Percentiles rank a stretch among this genome's conserved stretches.
These are phyloP conservation scores for Acrobasis repandana DNA, from an alignment of 2,888 invertebrate genomes.

Conservation along the genomic window DNA sequence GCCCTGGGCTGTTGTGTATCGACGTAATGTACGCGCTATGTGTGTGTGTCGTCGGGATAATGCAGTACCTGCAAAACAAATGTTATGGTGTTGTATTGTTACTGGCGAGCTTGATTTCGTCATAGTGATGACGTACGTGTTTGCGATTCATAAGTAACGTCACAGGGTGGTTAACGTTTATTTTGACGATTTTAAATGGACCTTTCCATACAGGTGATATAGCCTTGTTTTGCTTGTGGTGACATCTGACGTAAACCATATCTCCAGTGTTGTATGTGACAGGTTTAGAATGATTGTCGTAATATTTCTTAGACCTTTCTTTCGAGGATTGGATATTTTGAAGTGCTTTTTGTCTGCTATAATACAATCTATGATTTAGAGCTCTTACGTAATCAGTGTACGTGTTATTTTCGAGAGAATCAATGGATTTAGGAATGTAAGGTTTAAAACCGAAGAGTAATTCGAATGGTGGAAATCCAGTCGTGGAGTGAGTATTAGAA, in stretches of 20 bases:
- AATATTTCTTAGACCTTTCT: slow-evolving; percentile 12
- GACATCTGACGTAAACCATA: slow-evolving; percentile 23
- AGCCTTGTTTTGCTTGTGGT: slow-evolving; percentile 25
- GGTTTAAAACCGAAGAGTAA: background rate
- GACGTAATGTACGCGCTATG: slow-evolving; percentile 8
- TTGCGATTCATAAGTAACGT: slow-evolving; percentile 23
- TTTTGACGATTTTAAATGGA: slow-evolving; percentile 36
- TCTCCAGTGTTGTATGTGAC: slow-evolving; percentile 23
- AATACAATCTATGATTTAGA: slow-evolving; percentile 36
- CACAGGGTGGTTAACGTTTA: slow-evolving; percentile 34
- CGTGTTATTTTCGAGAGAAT: background rate
- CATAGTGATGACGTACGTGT: slow-evolving; percentile 23
- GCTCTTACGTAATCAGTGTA: slow-evolving; percentile 30
- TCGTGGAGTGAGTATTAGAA: background rate
- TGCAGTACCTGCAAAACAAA: background rate
- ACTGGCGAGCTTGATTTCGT: slow-evolving; percentile 27
- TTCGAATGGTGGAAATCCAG: too few relatives aligned
- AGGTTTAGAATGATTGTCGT: slow-evolving; percentile 16
- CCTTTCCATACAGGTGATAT: slow-evolving; percentile 39
- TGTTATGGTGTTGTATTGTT: background rate
- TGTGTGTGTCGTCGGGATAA: background rate
- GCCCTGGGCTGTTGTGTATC: slow-evolving; percentile 6
- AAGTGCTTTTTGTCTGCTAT: slow-evolving; percentile 2
- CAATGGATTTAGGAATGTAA: background rate
- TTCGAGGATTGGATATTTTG: slow-evolving; percentile 19